A percentile compares a stretch with the other conserved stretches of the same genome.
phyloP scores from a whole-genome alignment of 2,888 invertebrate genomes.

The Trichogramma dendrolimi region DNA sequence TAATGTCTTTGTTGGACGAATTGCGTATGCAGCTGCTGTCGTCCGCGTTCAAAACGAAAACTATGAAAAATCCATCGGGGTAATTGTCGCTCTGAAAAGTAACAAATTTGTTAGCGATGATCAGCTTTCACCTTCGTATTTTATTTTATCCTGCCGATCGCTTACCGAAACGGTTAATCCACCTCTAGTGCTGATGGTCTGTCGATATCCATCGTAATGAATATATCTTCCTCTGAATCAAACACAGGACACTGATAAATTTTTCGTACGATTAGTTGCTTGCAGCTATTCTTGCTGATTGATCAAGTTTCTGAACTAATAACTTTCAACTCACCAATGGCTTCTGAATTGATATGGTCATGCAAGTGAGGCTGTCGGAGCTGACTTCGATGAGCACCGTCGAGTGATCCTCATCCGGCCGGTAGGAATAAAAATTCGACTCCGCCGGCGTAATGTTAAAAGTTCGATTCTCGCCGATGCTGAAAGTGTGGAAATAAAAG shows the following conservation, averaged over 20 bases:
- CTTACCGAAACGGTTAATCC: constrained; percentile 73
- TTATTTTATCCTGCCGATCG: constrained; percentile 24
- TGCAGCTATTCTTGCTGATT: constrained; percentile 2
- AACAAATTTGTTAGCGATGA: not conserved
- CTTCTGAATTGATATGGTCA: constrained; percentile 76
- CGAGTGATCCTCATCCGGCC: constrained; percentile 54
- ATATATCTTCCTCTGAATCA: constrained; percentile 76
- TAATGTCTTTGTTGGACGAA: constrained; percentile 32
- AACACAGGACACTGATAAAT: constrained; percentile 75
- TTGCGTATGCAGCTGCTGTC: constrained; percentile 49
- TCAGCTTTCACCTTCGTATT: not conserved
- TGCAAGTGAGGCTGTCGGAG: constrained; percentile 66
- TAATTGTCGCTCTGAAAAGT: constrained; percentile 61
- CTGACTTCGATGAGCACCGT: constrained; percentile 63
- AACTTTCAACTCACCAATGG: constrained; percentile 56
- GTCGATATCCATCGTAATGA: constrained; percentile 68
- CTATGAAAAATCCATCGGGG: constrained; percentile 71
- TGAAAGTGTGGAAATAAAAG: constrained; percentile 23
- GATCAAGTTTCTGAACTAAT: not conserved
- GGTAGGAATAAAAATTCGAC: constrained; percentile 61
- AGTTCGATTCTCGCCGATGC: constrained; percentile 33
- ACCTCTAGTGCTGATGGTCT: constrained; percentile 73
- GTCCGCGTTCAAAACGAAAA: constrained; percentile 61
- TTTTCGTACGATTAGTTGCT: not conserved
- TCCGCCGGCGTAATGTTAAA: constrained; percentile 55